These are phyloP conservation scores for Chloropsis hardwickii DNA, from an alignment of 2,113 vertebrate species.

Conservation along the genomic window DNA sequence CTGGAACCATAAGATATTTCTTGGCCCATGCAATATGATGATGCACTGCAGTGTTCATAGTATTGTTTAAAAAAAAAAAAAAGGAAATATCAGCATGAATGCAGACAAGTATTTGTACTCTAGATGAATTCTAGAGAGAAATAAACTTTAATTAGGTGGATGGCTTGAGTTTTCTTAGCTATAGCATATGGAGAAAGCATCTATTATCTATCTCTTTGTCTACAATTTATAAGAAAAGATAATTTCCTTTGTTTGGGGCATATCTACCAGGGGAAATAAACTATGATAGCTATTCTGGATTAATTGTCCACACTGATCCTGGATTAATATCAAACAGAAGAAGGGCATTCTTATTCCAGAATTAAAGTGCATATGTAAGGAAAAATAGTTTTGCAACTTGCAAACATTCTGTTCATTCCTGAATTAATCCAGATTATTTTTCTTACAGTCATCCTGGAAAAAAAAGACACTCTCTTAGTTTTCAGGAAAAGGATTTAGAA, in stretches of 20 bases:
- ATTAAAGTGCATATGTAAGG: background rate
- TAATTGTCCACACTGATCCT: background rate
- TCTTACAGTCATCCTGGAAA: background rate
- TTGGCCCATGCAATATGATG: background rate
- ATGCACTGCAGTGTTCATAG: background rate
- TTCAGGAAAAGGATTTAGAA: background rate
- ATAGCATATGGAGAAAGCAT: background rate
- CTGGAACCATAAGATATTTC: background rate
- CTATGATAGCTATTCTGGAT: background rate
- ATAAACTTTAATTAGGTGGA: background rate
- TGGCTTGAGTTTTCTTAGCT: background rate
- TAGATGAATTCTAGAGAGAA: background rate
- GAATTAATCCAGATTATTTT: slow-evolving; percentile 1
- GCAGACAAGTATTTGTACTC: background rate
- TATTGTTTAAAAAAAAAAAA: background rate
- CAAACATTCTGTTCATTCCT: background rate
- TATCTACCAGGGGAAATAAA: background rate
- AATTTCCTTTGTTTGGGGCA: background rate
- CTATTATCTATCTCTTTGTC: background rate
- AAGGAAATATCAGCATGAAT: background rate
- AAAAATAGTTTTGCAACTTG: background rate
- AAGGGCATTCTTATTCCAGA: background rate
- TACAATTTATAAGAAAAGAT: slow-evolving; percentile 2
- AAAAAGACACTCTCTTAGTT: background rate
- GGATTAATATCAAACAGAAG: background rate